Conservation (phyloP, 2,888 invertebrate species). For the Scaptomyza caliginosa region DNA sequence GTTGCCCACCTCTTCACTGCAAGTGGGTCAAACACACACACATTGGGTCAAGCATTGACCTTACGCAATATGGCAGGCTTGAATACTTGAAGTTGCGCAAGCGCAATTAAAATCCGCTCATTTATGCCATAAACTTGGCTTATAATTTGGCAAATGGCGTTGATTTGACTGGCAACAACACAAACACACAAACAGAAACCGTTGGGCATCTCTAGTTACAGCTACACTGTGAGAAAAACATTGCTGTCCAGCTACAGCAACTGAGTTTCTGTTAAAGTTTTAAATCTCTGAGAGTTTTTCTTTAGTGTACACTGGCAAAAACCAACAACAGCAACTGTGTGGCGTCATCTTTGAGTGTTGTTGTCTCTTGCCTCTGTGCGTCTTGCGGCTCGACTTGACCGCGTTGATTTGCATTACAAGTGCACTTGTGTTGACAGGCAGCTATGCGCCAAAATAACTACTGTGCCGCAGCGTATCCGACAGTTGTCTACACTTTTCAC, state of each 20-base stretch:
- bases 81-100: conserved; percentile 31
- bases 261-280: no score
- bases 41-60: conserved; percentile 67
- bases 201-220: conserved; percentile 8
- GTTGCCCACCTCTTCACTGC: conserved; percentile 41
- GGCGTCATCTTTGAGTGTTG: conserved; percentile 49
- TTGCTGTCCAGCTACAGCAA: no score
- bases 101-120: conserved; percentile 49
- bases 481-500: conserved; percentile 3
- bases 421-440: conserved; percentile 81
- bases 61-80: conserved; percentile 55
- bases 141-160: conserved; percentile 63
- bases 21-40: conserved; percentile 27
- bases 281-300: no score
- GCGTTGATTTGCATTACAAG: conserved; percentile 81
- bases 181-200: background rate
- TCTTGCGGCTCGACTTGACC: conserved; percentile 63
- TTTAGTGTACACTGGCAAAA: background rate
- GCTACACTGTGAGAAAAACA: conserved; percentile 4
- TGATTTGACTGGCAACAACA: conserved; percentile 42
- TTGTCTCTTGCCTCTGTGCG: conserved; percentile 15
- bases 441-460: conserved; percentile 82
- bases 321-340: conserved; percentile 34
- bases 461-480: conserved; percentile 59
- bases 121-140: conserved; percentile 69